These are phyloP conservation scores for Epistrophella euchroma DNA, from an alignment of 2,888 invertebrate genomes.

Conservation along the genomic window DNA sequence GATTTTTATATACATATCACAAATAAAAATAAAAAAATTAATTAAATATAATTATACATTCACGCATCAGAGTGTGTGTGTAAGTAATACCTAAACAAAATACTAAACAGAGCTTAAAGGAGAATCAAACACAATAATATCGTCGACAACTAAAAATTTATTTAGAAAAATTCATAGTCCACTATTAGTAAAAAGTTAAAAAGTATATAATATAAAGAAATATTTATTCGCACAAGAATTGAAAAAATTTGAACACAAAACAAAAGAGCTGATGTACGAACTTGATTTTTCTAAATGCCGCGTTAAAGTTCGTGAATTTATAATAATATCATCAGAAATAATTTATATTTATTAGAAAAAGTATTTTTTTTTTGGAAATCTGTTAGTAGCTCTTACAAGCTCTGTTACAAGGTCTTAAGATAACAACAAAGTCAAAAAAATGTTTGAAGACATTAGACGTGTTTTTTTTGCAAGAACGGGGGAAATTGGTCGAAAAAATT, in stretches of 20 bases:
- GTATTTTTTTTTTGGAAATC: too few relatives aligned
- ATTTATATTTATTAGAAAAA: too few relatives aligned
- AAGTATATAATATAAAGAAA: too few relatives aligned
- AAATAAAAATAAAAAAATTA: not conserved
- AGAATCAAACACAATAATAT: not conserved
- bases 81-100: not conserved
- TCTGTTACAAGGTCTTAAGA: too few relatives aligned
- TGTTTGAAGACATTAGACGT: too few relatives aligned
- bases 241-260: not conserved
- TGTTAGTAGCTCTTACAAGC: too few relatives aligned
- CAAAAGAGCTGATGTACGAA: conserved; percentile 5
- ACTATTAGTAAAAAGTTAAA: too few relatives aligned
- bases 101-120: not conserved
- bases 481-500: too few relatives aligned
- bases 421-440: too few relatives aligned
- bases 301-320: not conserved
- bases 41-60: not conserved
- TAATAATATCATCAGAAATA: too few relatives aligned
- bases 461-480: too few relatives aligned
- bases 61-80: not conserved
- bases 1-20: not conserved
- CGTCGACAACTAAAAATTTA: not conserved
- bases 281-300: not conserved
- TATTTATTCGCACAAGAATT: not conserved
- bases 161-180: not conserved